Evolutionary conservation across 1,140 invertebrate species (phyloP).

Genomic region (Drosophila pandora): DNA sequence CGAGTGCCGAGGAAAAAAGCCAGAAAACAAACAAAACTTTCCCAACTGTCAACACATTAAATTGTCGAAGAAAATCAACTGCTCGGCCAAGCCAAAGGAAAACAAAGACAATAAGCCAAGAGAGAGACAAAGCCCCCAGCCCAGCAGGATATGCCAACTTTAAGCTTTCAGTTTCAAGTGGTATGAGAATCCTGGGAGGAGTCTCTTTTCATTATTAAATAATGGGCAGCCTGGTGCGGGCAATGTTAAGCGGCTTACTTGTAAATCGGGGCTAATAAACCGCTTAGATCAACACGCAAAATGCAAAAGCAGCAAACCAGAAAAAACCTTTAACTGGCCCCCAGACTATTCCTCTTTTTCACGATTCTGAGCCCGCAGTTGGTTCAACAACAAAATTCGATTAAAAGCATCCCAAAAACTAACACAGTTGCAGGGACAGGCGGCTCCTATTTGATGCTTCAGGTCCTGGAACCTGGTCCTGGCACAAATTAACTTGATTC

Average conservation of each 20-base stretch:
- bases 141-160: constrained; percentile 35
- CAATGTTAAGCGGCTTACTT: constrained; percentile 40
- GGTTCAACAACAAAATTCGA: constrained; percentile 40
- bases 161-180: constrained; percentile 7
- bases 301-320: constrained; percentile 25
- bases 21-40: constrained; percentile 31
- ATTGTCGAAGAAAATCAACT: constrained; percentile 24
- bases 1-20: constrained; percentile 3
- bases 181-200: background rate
- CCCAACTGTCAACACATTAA: constrained; percentile 33
- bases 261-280: constrained; percentile 53
- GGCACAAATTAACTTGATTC: constrained; percentile 60
- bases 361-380: constrained; percentile 13
- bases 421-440: constrained; percentile 23
- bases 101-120: constrained; percentile 22
- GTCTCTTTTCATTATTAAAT: constrained; percentile 46
- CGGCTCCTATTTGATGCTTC: constrained; percentile 6
- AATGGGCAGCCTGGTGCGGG: constrained; percentile 24
- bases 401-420: constrained; percentile 56
- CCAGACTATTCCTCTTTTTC: background rate
- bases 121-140: constrained; percentile 10
- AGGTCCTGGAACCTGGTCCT: constrained; percentile 11
- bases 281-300: constrained; percentile 57
- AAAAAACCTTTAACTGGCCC: constrained; percentile 44
- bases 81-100: constrained; percentile 16